Evolutionary conservation across 1,140 invertebrate species (phyloP), one percentile per base, ranked within the genome.

Genomic region (Cephus cinctus): DNA sequence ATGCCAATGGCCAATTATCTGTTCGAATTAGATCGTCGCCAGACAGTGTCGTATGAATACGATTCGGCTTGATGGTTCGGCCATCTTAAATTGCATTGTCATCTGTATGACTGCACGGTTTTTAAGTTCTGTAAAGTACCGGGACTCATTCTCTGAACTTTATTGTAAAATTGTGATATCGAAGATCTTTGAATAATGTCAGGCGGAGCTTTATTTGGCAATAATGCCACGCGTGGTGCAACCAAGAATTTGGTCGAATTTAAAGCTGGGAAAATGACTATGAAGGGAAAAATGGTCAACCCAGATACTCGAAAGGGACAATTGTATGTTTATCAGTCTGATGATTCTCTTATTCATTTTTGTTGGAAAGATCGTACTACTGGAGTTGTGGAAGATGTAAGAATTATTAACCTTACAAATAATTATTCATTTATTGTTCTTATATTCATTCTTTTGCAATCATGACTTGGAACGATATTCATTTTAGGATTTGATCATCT

Each of bases 261-360:
- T 67, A 86, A 92, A 67, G 96, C 96, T 47, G 96, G 96, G 12
- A 96, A 96, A 81, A 98, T 98, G 95, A 90, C 84, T 42, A 82
- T 96, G 79, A 93, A 94, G 71, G 93, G 91, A 27, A 91, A 92
- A 65, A 95, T 93, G 86, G 94, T 98, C 6, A 86, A 92, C 71
- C 92, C 97, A 0, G 96, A 99, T 69, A 94, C 92, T 54, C 86
- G 94, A 57, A 98, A 98, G 77, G 96, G 96, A 9, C 73, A 92
- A 15, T 80, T 99, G 2, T 99, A 96, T 72, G 85, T 99, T 45
- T 92, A 95, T 70, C 94, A 97, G 67, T 89, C 92, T 16, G 95
- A 98, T 52, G 97, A 99, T 76, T 90, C 92, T 5, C 78, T 98
- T 16, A 96, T 96, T 86, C 95, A 98, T 77, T 96, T 98, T 65